These are phyloP conservation scores for Trichechus manatus DNA, from an alignment of 2,113 vertebrate species.

Conservation along the genomic window DNA sequence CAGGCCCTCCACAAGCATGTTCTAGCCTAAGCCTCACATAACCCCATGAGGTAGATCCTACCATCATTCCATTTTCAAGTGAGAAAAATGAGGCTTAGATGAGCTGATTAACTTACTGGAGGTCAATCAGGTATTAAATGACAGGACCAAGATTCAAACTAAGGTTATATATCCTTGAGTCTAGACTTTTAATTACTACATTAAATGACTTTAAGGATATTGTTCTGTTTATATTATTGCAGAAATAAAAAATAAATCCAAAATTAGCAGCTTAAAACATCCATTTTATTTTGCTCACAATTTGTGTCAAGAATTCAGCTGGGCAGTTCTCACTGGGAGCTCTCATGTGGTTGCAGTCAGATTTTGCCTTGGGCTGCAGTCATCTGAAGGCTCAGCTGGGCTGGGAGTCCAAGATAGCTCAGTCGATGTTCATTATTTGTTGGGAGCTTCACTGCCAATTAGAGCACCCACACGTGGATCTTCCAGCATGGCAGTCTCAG, in stretches of 20 bases:
- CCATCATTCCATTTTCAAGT: not conserved
- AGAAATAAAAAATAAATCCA: not conserved
- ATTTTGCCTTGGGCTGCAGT: not conserved
- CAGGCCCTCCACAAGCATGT: not conserved
- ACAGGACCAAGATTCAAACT: not conserved
- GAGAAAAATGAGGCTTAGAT: not conserved
- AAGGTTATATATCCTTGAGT: not conserved
- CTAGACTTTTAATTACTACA: not conserved
- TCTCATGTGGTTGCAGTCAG: not conserved
- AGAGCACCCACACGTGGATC: not conserved
- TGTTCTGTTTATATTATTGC: not conserved
- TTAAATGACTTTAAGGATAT: not conserved
- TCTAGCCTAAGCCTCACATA: constrained; percentile 22
- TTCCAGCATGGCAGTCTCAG: not conserved
- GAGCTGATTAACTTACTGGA: not conserved
- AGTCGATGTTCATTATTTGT: not conserved
- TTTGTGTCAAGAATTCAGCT: not conserved
- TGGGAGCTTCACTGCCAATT: not conserved
- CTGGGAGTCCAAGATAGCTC: not conserved
- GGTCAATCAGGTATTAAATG: not conserved
- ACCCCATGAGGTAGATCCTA: not conserved
- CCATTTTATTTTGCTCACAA: not conserved
- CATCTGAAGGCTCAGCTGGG: not conserved
- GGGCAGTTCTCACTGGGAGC: not conserved
- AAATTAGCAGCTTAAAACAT: not conserved